Percentiles rank a stretch among this genome's conserved stretches.
phyloP scores from a whole-genome alignment of 2,888 invertebrate genomes.

The Drosophila infuscata region DNA sequence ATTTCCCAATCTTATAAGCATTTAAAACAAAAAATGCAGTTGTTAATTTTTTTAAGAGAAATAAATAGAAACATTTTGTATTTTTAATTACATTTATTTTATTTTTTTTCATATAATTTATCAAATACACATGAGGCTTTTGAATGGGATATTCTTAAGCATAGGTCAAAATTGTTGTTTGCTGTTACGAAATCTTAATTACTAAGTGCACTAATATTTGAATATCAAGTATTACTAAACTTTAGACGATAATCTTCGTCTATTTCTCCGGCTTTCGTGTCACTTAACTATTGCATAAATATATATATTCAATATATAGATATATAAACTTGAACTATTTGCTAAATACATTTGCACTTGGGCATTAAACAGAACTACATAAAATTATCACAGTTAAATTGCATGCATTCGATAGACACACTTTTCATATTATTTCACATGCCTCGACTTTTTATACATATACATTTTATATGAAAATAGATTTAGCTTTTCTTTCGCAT shows the following conservation, averaged over 20 bases:
- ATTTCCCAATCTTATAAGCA: constrained; percentile 22
- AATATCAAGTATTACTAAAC: constrained; percentile 19
- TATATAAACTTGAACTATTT: constrained; percentile 58
- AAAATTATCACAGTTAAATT: constrained; percentile 81
- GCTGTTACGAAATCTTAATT: constrained; percentile 30
- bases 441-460: constrained; percentile 28
- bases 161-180: constrained; percentile 18
- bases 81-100: constrained; percentile 13
- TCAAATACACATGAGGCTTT: constrained; percentile 30
- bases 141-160: constrained; percentile 18
- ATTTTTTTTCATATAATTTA: constrained; percentile 31
- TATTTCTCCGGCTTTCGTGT: not conserved
- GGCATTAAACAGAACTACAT: constrained; percentile 63
- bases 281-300: constrained; percentile 57
- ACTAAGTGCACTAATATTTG: constrained; percentile 50
- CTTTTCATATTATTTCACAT: constrained; percentile 38
- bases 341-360: constrained; percentile 62
- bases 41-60: constrained; percentile 20
- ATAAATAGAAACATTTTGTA: constrained; percentile 25
- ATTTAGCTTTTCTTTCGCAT: constrained; percentile 26
- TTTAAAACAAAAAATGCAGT: constrained; percentile 16
- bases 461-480: constrained; percentile 53
- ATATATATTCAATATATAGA: constrained; percentile 33
- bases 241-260: constrained; percentile 3
- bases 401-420: constrained; percentile 74